Conservation (phyloP, 2,888 invertebrate genomes). For the Apotomis capreana region DNA sequence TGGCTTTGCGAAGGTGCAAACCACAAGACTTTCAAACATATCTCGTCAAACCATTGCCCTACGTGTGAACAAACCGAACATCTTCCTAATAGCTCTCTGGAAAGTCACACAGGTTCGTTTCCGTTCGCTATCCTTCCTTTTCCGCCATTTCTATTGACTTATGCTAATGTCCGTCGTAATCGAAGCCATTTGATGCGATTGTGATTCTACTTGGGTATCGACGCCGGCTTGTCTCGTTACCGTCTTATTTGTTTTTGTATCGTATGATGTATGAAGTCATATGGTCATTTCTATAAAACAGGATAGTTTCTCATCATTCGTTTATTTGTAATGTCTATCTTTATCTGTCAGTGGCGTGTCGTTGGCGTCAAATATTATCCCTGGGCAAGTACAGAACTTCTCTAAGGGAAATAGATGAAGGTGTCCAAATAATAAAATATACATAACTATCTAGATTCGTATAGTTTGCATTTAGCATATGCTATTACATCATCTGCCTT, state of each 20-base stretch:
- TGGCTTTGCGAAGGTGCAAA: too few relatives aligned
- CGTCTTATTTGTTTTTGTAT: constrained; percentile 11
- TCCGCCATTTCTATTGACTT: constrained; percentile 36
- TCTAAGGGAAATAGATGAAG: too few relatives aligned
- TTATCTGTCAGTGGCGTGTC: too few relatives aligned
- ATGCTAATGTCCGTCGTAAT: constrained; percentile 35
- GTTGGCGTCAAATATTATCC: too few relatives aligned
- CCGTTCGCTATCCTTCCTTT: constrained; percentile 31
- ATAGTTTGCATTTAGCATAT: not conserved
- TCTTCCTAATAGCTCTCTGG: constrained; percentile 3
- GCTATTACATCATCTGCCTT: not conserved
- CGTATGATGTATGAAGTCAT: constrained; percentile 2
- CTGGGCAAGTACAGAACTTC: too few relatives aligned
- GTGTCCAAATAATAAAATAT: too few relatives aligned
- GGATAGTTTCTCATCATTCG: too few relatives aligned
- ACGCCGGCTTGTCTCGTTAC: constrained; percentile 18
- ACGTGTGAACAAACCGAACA: not conserved
- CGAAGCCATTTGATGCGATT: constrained; percentile 20
- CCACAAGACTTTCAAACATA: too few relatives aligned
- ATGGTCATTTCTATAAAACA: too few relatives aligned
- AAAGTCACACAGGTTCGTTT: constrained; percentile 21
- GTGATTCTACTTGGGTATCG: constrained; percentile 27
- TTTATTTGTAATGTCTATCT: too few relatives aligned
- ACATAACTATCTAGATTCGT: too few relatives aligned
- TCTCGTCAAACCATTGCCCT: not conserved